Evolutionary conservation across 2,888 invertebrate genomes (phyloP).

Genomic region (Papilio demoleus): DNA sequence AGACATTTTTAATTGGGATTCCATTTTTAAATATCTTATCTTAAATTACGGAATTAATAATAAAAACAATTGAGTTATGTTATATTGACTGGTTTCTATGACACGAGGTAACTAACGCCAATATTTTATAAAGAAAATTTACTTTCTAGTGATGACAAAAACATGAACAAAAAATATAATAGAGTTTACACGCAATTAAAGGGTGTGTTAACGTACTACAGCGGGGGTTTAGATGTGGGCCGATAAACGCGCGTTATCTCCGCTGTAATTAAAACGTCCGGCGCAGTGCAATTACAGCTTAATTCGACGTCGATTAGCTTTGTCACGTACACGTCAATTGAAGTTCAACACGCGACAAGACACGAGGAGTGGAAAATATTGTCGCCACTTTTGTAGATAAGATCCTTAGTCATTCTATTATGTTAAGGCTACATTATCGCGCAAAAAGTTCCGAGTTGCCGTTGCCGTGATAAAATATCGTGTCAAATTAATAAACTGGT

Average conservation of each 20-base stretch:
- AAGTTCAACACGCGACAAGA: constrained; percentile 27
- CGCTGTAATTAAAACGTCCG: constrained; percentile 40
- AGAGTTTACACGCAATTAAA: constrained; percentile 16
- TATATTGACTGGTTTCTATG: too few relatives aligned
- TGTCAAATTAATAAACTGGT: too few relatives aligned
- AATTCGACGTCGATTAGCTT: constrained; percentile 39
- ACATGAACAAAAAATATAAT: background rate
- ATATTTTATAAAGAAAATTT: too few relatives aligned
- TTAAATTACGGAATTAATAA: too few relatives aligned
- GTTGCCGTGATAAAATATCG: too few relatives aligned
- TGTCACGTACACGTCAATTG: constrained; percentile 37
- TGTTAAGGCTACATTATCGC: too few relatives aligned
- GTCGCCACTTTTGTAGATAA: background rate
- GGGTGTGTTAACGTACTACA: constrained; percentile 26
- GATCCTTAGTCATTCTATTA: too few relatives aligned
- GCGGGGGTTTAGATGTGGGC: constrained; percentile 20
- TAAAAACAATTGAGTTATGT: too few relatives aligned
- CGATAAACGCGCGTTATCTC: constrained; percentile 40
- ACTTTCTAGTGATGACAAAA: background rate
- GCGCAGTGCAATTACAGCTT: constrained; percentile 38
- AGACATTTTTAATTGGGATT: background rate
- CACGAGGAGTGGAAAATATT: background rate
- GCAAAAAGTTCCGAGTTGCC: too few relatives aligned
- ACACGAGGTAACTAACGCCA: too few relatives aligned
- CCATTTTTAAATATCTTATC: background rate